Conservation (phyloP, 1,140 invertebrate genomes). For the Drosophila suzukii region DNA sequence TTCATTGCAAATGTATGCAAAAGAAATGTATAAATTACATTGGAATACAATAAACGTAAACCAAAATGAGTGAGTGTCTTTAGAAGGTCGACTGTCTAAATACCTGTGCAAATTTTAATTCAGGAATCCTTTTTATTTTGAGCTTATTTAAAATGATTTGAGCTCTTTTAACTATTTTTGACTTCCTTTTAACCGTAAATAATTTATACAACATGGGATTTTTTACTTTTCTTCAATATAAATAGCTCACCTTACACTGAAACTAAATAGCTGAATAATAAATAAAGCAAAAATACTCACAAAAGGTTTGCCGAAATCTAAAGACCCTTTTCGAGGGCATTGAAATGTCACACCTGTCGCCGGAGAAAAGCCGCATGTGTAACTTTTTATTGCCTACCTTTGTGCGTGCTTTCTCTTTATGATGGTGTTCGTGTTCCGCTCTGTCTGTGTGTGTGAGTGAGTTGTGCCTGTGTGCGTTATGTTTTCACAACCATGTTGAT, state of each 20-base stretch:
- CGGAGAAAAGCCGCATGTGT: slow-evolving; percentile 40
- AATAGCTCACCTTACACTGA: background rate
- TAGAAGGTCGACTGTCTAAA: background rate
- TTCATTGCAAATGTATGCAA: slow-evolving; percentile 62
- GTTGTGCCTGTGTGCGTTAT: slow-evolving; percentile 40
- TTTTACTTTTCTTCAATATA: too few species aligned
- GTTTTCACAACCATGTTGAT: slow-evolving; percentile 77
- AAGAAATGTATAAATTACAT: slow-evolving; percentile 60
- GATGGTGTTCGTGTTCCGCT: slow-evolving; percentile 7
- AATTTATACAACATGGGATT: too few species aligned
- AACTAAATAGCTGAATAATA: background rate
- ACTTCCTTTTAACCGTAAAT: background rate
- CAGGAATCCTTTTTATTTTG: background rate
- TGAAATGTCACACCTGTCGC: slow-evolving; percentile 43
- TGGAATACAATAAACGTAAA: slow-evolving; percentile 4
- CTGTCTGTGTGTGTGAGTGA: slow-evolving; percentile 12
- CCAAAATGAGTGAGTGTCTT: background rate
- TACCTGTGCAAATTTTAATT: slow-evolving; percentile 1
- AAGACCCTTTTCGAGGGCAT: slow-evolving; percentile 23
- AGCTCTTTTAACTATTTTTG: background rate
- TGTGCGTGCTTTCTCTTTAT: slow-evolving; percentile 32
- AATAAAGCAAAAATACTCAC: slow-evolving; percentile 10
- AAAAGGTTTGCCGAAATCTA: background rate
- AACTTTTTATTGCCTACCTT: slow-evolving; percentile 69
- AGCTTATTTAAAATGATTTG: too few species aligned